Percentiles rank a stretch among this genome's conserved stretches.
Conservation (phyloP, 2,797 vertebrate species). For the Arctocebus calabarensis region DNA sequence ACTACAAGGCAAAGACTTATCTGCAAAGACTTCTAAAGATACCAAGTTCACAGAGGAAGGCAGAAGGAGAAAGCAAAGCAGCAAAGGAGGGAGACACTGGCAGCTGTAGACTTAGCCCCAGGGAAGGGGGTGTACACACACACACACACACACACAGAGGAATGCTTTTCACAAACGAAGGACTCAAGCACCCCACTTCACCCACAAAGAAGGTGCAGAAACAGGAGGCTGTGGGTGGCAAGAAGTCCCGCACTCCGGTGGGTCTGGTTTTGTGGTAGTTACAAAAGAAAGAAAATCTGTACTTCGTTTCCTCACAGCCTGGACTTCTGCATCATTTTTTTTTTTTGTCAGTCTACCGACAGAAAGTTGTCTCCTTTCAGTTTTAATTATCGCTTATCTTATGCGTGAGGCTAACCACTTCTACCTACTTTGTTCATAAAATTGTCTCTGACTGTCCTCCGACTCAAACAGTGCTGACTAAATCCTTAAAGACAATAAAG, state of each 20-base stretch:
- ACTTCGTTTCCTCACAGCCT: neutral
- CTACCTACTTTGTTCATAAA: neutral
- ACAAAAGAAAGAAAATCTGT: neutral
- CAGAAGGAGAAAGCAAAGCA: neutral
- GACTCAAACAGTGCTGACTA: neutral
- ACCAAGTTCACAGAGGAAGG: neutral
- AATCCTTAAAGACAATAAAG: neutral
- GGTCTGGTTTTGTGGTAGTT: neutral
- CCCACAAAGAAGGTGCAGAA: neutral
- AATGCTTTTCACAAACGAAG: neutral
- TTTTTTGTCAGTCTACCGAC: neutral
- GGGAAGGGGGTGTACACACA: neutral
- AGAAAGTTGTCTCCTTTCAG: neutral
- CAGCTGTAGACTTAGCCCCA: too few relatives aligned
- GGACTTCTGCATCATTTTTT: neutral
- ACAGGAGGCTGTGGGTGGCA: neutral
- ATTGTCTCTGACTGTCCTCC: neutral
- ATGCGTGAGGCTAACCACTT: neutral
- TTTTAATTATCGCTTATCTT: neutral
- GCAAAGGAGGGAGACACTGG: neutral
- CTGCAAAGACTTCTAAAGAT: neutral
- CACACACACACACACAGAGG: fast-evolving
- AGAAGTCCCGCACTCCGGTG: neutral
- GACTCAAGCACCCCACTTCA: neutral
- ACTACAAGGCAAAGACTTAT: neutral